Percentiles rank a stretch among this genome's conserved stretches.
These are phyloP conservation scores for Eciton burchellii DNA, from an alignment of 1,140 invertebrate species.

Conservation along the genomic window DNA sequence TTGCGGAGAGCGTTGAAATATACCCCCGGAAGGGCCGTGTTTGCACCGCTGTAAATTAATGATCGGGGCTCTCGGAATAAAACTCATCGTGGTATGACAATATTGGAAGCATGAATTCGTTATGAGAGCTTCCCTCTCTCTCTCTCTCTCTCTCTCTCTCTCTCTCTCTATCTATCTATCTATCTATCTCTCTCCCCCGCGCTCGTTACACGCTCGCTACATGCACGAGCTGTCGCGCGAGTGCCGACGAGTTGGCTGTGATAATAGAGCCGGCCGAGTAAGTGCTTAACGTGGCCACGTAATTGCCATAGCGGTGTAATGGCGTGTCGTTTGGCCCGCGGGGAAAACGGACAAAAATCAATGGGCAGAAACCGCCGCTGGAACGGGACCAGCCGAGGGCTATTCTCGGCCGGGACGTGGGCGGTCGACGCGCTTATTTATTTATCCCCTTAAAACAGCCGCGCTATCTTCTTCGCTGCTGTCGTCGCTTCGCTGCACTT, in stretches of 20 bases:
- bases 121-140: no score
- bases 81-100: slow-evolving; percentile 41
- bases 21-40: slow-evolving; percentile 11
- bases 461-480: not conserved
- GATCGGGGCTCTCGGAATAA: slow-evolving; percentile 40
- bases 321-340: slow-evolving; percentile 31
- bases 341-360: slow-evolving; percentile 40
- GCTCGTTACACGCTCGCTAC: slow-evolving; percentile 36
- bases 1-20: slow-evolving; percentile 12
- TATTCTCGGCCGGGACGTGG: slow-evolving; percentile 15
- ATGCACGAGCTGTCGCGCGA: slow-evolving; percentile 10
- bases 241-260: slow-evolving; percentile 13
- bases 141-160: no score
- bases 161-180: no score
- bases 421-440: slow-evolving; percentile 59
- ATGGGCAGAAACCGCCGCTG: slow-evolving; percentile 20
- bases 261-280: slow-evolving; percentile 52
- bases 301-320: slow-evolving; percentile 51
- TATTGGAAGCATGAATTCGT: slow-evolving; percentile 55
- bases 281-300: slow-evolving; percentile 52
- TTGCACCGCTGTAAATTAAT: slow-evolving; percentile 38
- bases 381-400: not conserved
- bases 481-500: not conserved
- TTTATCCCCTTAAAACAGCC: slow-evolving; percentile 64
- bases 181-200: slow-evolving; percentile 33